These are phyloP conservation scores for Ceraclea dissimilis DNA, from an alignment of 2,888 invertebrate species.

Conservation along the genomic window DNA sequence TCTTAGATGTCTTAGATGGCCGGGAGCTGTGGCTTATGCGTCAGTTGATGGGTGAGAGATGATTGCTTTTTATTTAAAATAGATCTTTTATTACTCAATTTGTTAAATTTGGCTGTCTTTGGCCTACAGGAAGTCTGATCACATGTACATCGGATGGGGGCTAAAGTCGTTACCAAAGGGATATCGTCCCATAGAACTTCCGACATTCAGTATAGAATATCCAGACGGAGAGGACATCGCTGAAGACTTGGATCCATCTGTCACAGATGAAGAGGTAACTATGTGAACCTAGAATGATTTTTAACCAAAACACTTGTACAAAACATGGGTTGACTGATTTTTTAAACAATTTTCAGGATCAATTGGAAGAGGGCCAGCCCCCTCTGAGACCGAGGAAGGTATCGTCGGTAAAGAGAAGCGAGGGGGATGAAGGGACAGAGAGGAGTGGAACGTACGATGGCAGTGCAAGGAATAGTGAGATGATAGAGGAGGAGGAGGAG, in stretches of 20 bases:
- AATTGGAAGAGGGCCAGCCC: not conserved
- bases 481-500: not conserved
- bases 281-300: too few species aligned
- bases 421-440: not conserved
- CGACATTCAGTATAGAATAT: conserved; percentile 64
- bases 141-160: conserved; percentile 75
- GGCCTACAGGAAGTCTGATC: too few species aligned
- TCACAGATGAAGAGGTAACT: conserved; percentile 68
- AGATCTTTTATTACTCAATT: too few species aligned
- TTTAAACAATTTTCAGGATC: too few species aligned
- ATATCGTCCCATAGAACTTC: conserved; percentile 63
- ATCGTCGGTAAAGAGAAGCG: not conserved
- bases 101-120: too few species aligned
- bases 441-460: too few species aligned
- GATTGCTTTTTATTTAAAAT: not conserved
- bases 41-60: conserved; percentile 50
- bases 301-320: too few species aligned
- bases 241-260: conserved; percentile 74
- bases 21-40: conserved; percentile 75
- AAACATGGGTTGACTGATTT: too few species aligned
- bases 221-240: conserved; percentile 64
- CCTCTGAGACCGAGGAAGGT: not conserved
- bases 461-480: not conserved
- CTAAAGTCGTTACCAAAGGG: conserved; percentile 63
- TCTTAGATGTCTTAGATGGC: conserved; percentile 77